Evolutionary conservation across 2,797 vertebrate genomes (phyloP).

Genomic region (Labeo calbasu): DNA sequence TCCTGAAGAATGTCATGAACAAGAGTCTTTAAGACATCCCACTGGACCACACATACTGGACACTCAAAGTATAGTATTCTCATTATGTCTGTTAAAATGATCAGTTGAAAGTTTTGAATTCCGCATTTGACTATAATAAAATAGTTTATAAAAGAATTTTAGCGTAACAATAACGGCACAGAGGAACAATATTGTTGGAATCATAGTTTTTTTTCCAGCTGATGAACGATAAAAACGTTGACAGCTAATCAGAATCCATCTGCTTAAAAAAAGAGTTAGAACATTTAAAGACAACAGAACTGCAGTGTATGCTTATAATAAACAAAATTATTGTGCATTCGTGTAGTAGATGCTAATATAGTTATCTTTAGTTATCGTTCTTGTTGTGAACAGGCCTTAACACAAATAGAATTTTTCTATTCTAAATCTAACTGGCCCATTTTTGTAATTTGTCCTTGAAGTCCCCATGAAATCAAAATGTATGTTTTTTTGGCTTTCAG

Average conservation of each 20-base stretch:
- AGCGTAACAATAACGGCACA: not conserved
- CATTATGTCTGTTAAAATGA: not conserved
- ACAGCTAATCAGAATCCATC: not conserved
- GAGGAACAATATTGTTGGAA: not conserved
- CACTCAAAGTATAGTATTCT: slow-evolving; percentile 35
- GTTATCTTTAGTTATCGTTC: not conserved
- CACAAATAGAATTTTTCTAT: not conserved
- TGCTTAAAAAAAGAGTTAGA: not conserved
- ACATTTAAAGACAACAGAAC: not conserved
- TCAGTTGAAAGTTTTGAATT: not conserved
- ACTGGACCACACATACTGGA: slow-evolving; percentile 17
- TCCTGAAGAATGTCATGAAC: slow-evolving; percentile 10
- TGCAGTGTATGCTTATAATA: not conserved
- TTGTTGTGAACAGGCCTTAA: not conserved
- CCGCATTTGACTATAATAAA: not conserved
- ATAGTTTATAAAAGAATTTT: not conserved
- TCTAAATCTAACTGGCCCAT: not conserved
- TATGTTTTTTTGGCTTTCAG: too few relatives aligned
- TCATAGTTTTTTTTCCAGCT: not conserved
- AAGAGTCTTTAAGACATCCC: not conserved
- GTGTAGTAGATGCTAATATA: not conserved
- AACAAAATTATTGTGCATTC: not conserved
- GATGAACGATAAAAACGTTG: not conserved
- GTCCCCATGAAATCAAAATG: too few relatives aligned
- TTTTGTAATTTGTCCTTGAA: not conserved